Evolutionary conservation across 2,888 invertebrate genomes (phyloP).

Genomic region (Proisotoma minuta): DNA sequence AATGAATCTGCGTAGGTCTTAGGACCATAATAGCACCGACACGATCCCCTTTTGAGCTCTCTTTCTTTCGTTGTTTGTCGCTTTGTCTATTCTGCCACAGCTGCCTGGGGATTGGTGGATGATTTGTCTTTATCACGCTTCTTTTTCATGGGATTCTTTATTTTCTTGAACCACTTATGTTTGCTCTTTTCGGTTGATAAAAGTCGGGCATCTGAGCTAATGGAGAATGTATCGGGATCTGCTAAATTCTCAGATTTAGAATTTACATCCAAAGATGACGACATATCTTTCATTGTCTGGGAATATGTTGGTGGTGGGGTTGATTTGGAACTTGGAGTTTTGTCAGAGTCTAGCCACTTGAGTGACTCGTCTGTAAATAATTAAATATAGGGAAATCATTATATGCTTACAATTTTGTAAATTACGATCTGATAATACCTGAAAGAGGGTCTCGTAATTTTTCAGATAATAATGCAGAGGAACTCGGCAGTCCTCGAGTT

Average conservation of each 20-base stretch:
- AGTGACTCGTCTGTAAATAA: constrained; percentile 11
- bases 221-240: constrained; percentile 33
- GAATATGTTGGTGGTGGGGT: neutral
- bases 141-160: constrained; percentile 33
- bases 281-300: neutral
- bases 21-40: too few species aligned
- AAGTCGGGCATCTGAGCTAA: constrained; percentile 33
- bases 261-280: neutral
- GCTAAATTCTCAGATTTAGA: neutral
- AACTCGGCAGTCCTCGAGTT: neutral
- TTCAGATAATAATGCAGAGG: neutral
- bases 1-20: too few species aligned
- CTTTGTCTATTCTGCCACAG: too few species aligned
- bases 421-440: neutral
- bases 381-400: too few species aligned
- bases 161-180: constrained; percentile 42
- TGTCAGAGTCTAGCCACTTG: constrained; percentile 18
- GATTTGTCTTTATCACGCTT: constrained; percentile 23
- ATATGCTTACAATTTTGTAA: neutral
- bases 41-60: too few species aligned
- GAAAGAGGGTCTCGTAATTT: neutral
- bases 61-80: too few species aligned
- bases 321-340: constrained; percentile 3
- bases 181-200: constrained; percentile 14
- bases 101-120: constrained; percentile 17